Conservation (phyloP, 2,113 vertebrate genomes). For the Cathartes aura region DNA sequence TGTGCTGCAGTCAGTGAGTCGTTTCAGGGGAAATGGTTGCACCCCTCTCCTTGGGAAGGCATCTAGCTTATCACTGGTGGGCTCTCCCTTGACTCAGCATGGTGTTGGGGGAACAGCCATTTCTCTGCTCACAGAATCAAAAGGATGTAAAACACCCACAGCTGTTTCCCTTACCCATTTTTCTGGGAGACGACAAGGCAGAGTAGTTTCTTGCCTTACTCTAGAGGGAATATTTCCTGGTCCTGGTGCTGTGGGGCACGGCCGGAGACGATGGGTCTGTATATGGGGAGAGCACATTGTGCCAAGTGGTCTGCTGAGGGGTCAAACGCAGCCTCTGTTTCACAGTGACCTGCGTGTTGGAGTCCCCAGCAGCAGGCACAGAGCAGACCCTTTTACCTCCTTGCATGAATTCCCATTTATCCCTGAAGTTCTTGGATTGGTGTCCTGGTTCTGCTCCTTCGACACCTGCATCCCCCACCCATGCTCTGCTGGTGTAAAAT, state of each 20-base stretch:
- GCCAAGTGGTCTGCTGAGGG: background rate
- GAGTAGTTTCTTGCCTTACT: background rate
- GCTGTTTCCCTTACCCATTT: background rate
- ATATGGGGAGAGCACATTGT: background rate
- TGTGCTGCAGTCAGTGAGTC: background rate
- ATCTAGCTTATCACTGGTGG: background rate
- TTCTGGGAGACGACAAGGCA: background rate
- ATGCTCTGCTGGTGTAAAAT: background rate
- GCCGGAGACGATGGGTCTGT: background rate
- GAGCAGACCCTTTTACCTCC: background rate
- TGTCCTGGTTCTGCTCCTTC: background rate
- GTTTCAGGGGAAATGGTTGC: background rate
- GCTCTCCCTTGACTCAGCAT: background rate
- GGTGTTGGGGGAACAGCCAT: background rate
- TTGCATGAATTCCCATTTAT: background rate
- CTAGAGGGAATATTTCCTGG: background rate
- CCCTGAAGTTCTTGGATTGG: background rate
- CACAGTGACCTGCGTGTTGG: background rate
- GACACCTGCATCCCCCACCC: background rate
- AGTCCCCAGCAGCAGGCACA: background rate
- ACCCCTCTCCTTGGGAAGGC: background rate
- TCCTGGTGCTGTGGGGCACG: background rate
- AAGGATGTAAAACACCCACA: background rate
- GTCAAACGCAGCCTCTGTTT: background rate
- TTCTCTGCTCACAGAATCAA: background rate